These are phyloP conservation scores for Achlya flavicornis DNA, from an alignment of 2,888 invertebrate genomes.

Conservation along the genomic window DNA sequence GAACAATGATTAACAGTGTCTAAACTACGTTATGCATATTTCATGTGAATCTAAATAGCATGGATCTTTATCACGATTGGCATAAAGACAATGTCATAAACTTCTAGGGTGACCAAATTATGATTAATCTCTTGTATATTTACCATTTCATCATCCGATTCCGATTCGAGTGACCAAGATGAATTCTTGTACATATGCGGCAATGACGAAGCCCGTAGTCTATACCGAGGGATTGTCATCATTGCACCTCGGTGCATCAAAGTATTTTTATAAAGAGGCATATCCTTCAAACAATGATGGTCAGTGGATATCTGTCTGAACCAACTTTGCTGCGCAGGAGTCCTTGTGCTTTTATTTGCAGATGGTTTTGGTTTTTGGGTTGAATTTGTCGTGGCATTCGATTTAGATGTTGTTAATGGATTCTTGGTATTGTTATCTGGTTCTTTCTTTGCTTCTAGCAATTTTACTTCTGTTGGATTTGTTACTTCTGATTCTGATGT, in stretches of 20 bases:
- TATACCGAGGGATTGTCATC: constrained; percentile 91
- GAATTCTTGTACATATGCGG: constrained; percentile 95
- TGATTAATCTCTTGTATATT: constrained; percentile 54
- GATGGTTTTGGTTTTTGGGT: constrained; percentile 26
- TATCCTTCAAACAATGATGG: constrained; percentile 87
- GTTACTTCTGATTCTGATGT: constrained; percentile 25
- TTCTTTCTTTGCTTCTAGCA: constrained; percentile 18
- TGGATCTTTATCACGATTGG: background rate
- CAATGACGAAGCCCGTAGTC: constrained; percentile 92
- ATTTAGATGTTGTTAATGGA: constrained; percentile 29
- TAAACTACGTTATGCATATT: too few species aligned
- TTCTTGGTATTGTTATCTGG: constrained; percentile 24
- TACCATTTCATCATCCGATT: constrained; percentile 87
- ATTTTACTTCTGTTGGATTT: constrained; percentile 12
- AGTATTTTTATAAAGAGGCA: constrained; percentile 89
- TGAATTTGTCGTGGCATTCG: constrained; percentile 16
- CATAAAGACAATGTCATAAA: background rate
- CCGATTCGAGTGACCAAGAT: constrained; percentile 87
- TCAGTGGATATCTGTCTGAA: constrained; percentile 82
- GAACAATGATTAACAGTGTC: too few species aligned
- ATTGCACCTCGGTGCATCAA: constrained; percentile 94
- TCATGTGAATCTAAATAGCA: background rate
- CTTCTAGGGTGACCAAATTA: background rate
- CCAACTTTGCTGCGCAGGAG: constrained; percentile 51
- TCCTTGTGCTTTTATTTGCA: constrained; percentile 23